phyloP scores from a whole-genome alignment of 2,113 vertebrate genomes.

The Tupaia chinensis region DNA sequence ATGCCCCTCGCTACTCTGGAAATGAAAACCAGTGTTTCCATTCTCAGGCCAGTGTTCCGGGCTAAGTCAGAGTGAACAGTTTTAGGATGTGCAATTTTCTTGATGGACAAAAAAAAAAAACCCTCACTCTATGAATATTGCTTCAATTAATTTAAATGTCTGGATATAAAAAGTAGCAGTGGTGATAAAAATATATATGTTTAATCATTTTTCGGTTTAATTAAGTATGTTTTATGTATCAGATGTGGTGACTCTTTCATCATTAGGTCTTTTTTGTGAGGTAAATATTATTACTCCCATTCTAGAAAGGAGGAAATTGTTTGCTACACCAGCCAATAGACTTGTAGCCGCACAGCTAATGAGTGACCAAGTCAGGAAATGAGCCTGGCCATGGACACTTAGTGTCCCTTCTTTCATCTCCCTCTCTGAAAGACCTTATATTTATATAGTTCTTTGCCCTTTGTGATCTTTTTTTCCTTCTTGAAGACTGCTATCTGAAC shows the following conservation, averaged over 20 bases:
- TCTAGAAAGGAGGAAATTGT: not conserved
- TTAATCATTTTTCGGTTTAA: not conserved
- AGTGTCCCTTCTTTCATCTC: not conserved
- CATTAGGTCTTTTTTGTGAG: not conserved
- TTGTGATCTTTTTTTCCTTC: not conserved
- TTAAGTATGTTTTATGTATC: conserved; percentile 1
- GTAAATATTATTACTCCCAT: not conserved
- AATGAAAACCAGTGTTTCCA: not conserved
- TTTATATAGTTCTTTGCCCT: not conserved
- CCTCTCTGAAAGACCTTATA: not conserved
- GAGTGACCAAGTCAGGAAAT: not conserved
- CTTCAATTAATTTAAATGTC: conserved; percentile 9
- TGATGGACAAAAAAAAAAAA: not conserved
- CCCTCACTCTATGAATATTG: not conserved
- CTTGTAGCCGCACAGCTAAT: not conserved
- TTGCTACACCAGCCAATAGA: not conserved
- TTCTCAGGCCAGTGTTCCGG: not conserved
- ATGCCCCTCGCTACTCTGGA: not conserved
- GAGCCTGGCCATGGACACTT: not conserved
- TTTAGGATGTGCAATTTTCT: not conserved
- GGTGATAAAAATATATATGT: not conserved
- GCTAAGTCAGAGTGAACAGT: not conserved
- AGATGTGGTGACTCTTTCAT: not conserved
- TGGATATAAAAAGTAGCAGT: not conserved
- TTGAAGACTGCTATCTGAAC: not conserved